Evolutionary conservation across 2,797 vertebrate species (phyloP).

Genomic region (Gallirallus australis): DNA sequence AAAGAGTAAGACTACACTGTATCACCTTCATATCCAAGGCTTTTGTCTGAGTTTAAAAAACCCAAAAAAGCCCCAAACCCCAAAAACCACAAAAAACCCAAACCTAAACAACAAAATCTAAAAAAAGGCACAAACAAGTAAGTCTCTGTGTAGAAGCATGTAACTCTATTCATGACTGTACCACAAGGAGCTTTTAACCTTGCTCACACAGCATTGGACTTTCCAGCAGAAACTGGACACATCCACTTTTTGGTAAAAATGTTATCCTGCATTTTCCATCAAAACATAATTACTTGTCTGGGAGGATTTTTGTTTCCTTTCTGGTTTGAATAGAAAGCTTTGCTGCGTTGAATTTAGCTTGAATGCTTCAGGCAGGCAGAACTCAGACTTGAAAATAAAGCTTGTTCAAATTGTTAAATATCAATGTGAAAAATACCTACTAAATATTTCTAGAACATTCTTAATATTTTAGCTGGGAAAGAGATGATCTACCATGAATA

Average conservation of each 20-base stretch:
- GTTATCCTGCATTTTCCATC: not conserved
- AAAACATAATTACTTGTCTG: not conserved
- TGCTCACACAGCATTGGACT: not conserved
- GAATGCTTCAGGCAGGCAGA: not conserved
- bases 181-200: not conserved
- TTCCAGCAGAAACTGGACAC: not conserved
- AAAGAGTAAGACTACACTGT: not conserved
- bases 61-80: not conserved
- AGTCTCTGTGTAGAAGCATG: not conserved
- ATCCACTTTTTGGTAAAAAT: not conserved
- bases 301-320: not conserved
- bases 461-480: not conserved
- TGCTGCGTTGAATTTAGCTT: not conserved
- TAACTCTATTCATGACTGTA: not conserved
- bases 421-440: not conserved
- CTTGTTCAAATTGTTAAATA: not conserved
- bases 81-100: not conserved
- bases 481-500: not conserved
- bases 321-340: not conserved
- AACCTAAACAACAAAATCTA: not conserved
- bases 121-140: not conserved
- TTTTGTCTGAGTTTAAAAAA: not conserved
- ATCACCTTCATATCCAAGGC: constrained; percentile 47
- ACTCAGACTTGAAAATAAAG: not conserved
- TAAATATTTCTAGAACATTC: not conserved